A percentile compares a stretch with the other conserved stretches of the same genome.
phyloP scores from a whole-genome alignment of 2,113 vertebrate genomes.

The Cathartes aura region DNA sequence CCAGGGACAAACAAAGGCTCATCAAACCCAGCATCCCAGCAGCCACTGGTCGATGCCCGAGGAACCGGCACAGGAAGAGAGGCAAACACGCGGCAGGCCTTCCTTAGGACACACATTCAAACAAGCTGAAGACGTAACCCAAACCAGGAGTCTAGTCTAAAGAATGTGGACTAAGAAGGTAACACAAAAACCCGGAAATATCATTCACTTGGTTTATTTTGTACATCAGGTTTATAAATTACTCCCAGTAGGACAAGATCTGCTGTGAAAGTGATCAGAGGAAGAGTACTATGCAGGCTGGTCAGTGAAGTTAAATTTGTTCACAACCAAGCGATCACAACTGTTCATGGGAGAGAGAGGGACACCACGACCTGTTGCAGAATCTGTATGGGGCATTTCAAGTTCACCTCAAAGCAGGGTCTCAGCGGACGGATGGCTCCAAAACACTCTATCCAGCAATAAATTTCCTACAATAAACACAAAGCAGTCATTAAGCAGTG shows the following conservation, averaged over 20 bases:
- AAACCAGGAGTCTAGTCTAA: background rate
- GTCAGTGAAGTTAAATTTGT: background rate
- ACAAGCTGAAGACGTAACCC: background rate
- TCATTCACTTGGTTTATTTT: slow-evolving; percentile 28
- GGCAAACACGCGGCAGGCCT: rapidly evolving
- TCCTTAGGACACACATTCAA: background rate
- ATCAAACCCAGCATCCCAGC: background rate
- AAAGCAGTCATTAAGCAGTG: background rate
- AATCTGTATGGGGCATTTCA: background rate
- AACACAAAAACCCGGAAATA: background rate
- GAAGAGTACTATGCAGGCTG: background rate
- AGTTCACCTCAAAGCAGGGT: background rate
- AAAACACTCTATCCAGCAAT: background rate
- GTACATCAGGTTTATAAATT: background rate
- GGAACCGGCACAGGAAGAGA: background rate
- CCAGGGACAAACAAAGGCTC: background rate
- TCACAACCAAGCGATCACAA: background rate
- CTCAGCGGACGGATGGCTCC: background rate
- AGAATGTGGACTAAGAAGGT: background rate
- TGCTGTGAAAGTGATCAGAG: background rate
- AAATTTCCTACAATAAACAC: slow-evolving; percentile 11
- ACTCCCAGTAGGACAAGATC: background rate
- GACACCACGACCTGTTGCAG: background rate
- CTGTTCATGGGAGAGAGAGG: background rate
- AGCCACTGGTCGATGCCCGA: background rate